phyloP scores from a whole-genome alignment of 2,113 vertebrate genomes.

The Smithornis capensis region DNA sequence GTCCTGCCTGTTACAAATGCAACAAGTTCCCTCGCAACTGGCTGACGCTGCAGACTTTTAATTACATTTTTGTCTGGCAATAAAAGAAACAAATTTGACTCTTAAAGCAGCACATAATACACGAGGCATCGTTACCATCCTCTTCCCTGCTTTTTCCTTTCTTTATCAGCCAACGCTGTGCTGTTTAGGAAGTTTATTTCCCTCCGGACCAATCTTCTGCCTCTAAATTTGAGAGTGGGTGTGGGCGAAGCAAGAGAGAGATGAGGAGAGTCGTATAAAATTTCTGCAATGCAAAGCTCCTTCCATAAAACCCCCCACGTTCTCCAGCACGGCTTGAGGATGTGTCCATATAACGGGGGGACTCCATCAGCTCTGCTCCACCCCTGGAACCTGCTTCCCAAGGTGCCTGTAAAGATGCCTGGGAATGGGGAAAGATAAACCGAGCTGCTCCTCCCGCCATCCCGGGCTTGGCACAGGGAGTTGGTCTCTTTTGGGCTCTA shows the following conservation, averaged over 20 bases:
- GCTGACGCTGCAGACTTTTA: slow-evolving; percentile 30
- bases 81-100: slow-evolving; percentile 43
- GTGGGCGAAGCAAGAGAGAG: neutral
- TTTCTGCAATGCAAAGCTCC: slow-evolving; percentile 31
- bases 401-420: neutral
- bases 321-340: neutral
- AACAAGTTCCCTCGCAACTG: neutral
- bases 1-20: neutral
- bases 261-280: slow-evolving; percentile 3
- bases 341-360: neutral
- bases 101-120: neutral
- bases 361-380: neutral
- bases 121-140: neutral
- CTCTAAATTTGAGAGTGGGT: slow-evolving; percentile 41
- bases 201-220: slow-evolving; percentile 47
- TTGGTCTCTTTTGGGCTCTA: neutral
- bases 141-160: neutral
- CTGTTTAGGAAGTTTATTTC: slow-evolving; percentile 61
- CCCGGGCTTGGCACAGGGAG: neutral
- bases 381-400: neutral
- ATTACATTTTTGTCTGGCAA: slow-evolving; percentile 29
- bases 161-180: neutral
- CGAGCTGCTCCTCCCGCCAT: neutral
- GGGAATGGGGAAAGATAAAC: neutral
- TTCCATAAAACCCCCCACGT: neutral